Evolutionary conservation across 2,113 vertebrate species (phyloP), one percentile per base, ranked within the genome.

Genomic region (Poeciliopsis occidentalis): DNA sequence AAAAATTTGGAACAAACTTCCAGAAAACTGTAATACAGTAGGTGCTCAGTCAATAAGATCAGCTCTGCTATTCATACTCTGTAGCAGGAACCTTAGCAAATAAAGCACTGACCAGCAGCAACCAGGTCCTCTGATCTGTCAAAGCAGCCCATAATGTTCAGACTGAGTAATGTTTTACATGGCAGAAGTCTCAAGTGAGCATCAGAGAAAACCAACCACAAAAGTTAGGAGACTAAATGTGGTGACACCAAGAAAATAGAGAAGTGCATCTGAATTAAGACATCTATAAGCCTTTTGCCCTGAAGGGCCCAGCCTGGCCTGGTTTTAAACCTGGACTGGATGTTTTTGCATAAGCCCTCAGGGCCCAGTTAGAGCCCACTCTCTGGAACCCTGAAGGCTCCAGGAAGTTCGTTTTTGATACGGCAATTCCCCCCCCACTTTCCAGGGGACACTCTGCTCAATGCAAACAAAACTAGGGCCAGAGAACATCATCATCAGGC

Each of bases 251-350:
- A 47, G 5, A 71, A 75, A 76, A 65, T 41, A 60, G 41, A 44
- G 15, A 3, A 67, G 81, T 85, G 88, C 87, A 87, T 91, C 87
- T 89, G 88, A 93, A 93, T 93, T 88, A 93, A 85, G 86, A 76
- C 80, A 86, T 87, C 69, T 39, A 87, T 88, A 37, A 11, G 10
- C 10, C 34, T 37, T 37, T 37, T 37, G 34, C 34, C 34, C 34
- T 37, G 10, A 37, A 37, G 34, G 34, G 34, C 34, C 34, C 34
- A 37, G 34, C 34, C 34, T 37, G 34, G 34, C 34, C 34, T 37
- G 34, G 10, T 37, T 37, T 37, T 37, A 37, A 37, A 37, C 34
- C 34, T 37, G 34, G 34, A 11, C 34, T 37, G 34, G 34, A 3
- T 11, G 34, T 37, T 37, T 37, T 37, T 37, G 34, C 34, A 37